These are phyloP conservation scores for Argya squamiceps DNA, from an alignment of 2,797 vertebrate species.

Conservation along the genomic window DNA sequence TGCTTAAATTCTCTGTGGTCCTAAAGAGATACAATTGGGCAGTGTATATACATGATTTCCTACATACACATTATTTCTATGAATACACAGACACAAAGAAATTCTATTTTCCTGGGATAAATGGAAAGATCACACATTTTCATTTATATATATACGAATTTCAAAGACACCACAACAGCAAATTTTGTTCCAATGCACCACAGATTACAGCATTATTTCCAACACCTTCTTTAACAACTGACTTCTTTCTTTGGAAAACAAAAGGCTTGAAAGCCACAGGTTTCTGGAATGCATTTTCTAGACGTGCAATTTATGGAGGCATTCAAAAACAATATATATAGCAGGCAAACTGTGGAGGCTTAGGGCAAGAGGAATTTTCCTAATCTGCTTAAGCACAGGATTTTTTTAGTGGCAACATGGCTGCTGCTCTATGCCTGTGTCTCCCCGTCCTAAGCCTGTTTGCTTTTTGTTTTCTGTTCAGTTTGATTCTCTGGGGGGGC, in stretches of 20 bases:
- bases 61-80: neutral
- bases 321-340: neutral
- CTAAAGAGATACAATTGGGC: neutral
- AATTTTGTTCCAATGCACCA: neutral
- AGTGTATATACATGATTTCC: neutral
- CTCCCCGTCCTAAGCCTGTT: constrained; percentile 54
- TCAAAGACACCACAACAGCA: neutral
- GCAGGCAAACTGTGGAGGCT: neutral
- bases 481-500: constrained; percentile 53
- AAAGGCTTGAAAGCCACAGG: neutral
- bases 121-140: neutral
- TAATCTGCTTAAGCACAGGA: constrained; percentile 53
- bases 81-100: neutral
- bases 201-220: neutral
- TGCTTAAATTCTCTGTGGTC: neutral
- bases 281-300: neutral
- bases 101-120: neutral
- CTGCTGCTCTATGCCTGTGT: constrained; percentile 23
- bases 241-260: neutral
- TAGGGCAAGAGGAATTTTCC: constrained; percentile 28
- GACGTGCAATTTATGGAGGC: neutral
- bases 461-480: constrained; percentile 60
- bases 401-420: constrained; percentile 47
- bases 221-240: neutral
- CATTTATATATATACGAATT: neutral